phyloP scores from a whole-genome alignment of 1,140 invertebrate genomes.

The Delia radicum region DNA sequence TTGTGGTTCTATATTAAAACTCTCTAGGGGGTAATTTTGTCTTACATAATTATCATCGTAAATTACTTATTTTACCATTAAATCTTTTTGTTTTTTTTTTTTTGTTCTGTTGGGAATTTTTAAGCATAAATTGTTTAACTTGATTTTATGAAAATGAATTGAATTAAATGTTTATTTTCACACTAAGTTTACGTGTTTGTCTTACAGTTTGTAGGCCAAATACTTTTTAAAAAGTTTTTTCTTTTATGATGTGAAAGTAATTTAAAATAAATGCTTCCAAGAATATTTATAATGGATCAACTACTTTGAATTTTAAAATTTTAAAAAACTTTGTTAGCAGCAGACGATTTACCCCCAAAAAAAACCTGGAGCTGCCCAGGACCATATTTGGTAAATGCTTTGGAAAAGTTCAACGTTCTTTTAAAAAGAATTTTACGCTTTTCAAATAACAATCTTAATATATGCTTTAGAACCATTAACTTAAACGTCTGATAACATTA shows the following conservation, averaged over 20 bases:
- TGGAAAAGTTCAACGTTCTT: not conserved
- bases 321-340: no score
- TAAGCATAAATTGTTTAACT: not conserved
- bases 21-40: slow-evolving; percentile 14
- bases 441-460: no score
- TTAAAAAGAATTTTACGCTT: not conserved
- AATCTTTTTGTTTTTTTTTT: not conserved
- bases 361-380: no score
- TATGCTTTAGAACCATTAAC: not conserved
- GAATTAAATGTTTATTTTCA: slow-evolving; percentile 25
- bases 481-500: not conserved
- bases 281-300: not conserved
- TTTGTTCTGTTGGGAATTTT: not conserved
- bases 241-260: not conserved
- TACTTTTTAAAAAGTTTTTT: slow-evolving; percentile 8
- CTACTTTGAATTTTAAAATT: no score
- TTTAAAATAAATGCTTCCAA: not conserved
- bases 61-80: slow-evolving; percentile 11
- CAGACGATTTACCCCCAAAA: no score
- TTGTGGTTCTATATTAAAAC: not conserved
- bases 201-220: slow-evolving; percentile 9
- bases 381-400: not conserved
- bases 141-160: not conserved
- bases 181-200: slow-evolving; percentile 21
- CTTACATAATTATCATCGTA: slow-evolving; percentile 23